These are phyloP conservation scores for Druceiella hillmani DNA, from an alignment of 2,888 invertebrate genomes.

Conservation along the genomic window DNA sequence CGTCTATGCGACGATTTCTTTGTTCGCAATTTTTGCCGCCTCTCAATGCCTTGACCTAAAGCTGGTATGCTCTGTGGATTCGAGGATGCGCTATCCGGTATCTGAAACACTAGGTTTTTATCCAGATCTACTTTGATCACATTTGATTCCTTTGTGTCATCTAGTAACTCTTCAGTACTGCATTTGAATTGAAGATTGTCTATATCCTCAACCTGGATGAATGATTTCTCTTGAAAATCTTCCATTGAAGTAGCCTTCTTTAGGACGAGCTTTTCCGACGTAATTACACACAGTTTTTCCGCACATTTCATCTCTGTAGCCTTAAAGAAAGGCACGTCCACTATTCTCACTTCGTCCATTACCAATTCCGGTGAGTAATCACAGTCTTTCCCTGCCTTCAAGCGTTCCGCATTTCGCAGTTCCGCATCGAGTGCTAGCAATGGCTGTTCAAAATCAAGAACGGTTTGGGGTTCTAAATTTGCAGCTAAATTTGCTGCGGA, in stretches of 20 bases:
- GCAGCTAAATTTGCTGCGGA: too few species aligned
- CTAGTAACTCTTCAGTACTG: too few species aligned
- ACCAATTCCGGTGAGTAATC: conserved; percentile 44
- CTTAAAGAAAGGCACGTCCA: conserved; percentile 34
- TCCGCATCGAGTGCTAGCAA: conserved; percentile 37
- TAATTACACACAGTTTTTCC: too few species aligned
- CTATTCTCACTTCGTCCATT: conserved; percentile 37
- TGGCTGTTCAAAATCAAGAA: conserved; percentile 23
- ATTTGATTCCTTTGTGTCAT: not conserved
- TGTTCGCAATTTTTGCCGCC: conserved; percentile 24
- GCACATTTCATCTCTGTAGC: too few species aligned
- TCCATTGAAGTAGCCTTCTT: not conserved
- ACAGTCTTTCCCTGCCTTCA: conserved; percentile 33
- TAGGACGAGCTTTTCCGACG: not conserved
- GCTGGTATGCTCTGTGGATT: conserved; percentile 44
- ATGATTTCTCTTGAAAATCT: too few species aligned
- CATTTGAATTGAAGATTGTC: too few species aligned
- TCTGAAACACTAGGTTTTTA: conserved; percentile 36
- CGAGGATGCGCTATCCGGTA: conserved; percentile 34
- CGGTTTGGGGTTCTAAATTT: conserved; percentile 19
- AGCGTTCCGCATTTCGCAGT: conserved; percentile 36
- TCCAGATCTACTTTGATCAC: too few species aligned
- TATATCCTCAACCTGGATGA: not conserved
- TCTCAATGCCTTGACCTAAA: too few species aligned
- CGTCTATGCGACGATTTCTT: conserved; percentile 35